These are phyloP conservation scores for Nephrotoma appendiculata DNA, from an alignment of 2,888 invertebrate genomes.

Conservation along the genomic window DNA sequence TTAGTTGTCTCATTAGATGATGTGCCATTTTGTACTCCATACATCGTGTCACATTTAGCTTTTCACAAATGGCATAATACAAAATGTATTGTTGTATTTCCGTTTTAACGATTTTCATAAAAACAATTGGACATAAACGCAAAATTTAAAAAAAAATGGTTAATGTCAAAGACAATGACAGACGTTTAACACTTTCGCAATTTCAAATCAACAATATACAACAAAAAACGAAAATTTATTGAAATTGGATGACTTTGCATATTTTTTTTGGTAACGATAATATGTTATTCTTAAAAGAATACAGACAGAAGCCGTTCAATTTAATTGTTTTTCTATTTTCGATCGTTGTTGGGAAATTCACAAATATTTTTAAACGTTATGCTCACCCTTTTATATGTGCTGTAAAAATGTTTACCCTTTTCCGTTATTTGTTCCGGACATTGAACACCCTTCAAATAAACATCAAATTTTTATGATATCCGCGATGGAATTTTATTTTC, in stretches of 20 bases:
- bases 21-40: too few species aligned
- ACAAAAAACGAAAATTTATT: not conserved
- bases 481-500: too few species aligned
- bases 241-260: not conserved
- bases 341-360: not conserved
- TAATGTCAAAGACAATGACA: not conserved
- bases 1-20: too few species aligned
- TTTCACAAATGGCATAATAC: too few species aligned
- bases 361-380: not conserved
- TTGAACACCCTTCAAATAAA: too few species aligned
- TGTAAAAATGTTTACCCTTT: too few species aligned
- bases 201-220: not conserved
- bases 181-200: not conserved
- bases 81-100: too few species aligned
- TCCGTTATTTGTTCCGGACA: too few species aligned
- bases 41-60: too few species aligned
- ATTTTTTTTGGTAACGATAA: not conserved
- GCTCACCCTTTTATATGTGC: too few species aligned
- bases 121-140: too few species aligned
- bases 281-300: not conserved
- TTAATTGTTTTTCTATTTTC: not conserved
- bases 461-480: not conserved
- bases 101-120: too few species aligned
- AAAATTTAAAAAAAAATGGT: not conserved
- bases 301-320: not conserved